Percentiles rank a stretch among this genome's conserved stretches.
Evolutionary conservation across 2,888 invertebrate genomes (phyloP).

Genomic region (Trichogramma dendrolimi): DNA sequence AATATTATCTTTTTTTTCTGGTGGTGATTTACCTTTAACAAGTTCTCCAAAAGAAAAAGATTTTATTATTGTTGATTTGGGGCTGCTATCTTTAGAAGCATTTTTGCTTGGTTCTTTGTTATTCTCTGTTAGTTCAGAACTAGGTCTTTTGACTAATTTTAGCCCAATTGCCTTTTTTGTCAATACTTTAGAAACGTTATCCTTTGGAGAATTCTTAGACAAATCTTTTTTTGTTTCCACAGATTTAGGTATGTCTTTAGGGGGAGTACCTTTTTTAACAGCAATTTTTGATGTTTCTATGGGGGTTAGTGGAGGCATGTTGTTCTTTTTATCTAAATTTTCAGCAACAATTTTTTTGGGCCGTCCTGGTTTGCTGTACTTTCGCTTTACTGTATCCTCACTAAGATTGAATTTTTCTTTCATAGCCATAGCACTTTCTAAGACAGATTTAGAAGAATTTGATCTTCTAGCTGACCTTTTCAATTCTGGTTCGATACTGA

Average conservation of each 20-base stretch:
- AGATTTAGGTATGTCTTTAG: background rate
- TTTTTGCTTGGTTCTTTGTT: too few species aligned
- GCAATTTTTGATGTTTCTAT: too few species aligned
- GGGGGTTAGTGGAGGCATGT: too few species aligned
- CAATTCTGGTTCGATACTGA: conserved; percentile 45
- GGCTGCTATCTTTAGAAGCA: too few species aligned
- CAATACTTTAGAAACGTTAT: too few species aligned
- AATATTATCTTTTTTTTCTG: conserved; percentile 27
- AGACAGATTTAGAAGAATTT: conserved; percentile 55
- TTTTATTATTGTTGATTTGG: too few species aligned
- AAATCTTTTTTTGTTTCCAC: background rate
- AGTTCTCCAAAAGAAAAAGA: too few species aligned
- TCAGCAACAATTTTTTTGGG: conserved; percentile 39
- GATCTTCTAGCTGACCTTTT: conserved; percentile 65
- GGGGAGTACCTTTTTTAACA: too few species aligned
- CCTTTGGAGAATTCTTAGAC: too few species aligned
- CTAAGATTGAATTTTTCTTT: conserved; percentile 67
- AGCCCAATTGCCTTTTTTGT: too few species aligned
- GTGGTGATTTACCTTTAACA: conserved; percentile 14
- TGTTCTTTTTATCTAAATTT: conserved; percentile 1
- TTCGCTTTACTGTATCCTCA: conserved; percentile 44
- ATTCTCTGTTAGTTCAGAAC: too few species aligned
- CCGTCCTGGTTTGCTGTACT: conserved; percentile 44
- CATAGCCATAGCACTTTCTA: conserved; percentile 68
- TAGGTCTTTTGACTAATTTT: too few species aligned